phyloP scores from a whole-genome alignment of 2,113 vertebrate genomes.

The Sorex fumeus region DNA sequence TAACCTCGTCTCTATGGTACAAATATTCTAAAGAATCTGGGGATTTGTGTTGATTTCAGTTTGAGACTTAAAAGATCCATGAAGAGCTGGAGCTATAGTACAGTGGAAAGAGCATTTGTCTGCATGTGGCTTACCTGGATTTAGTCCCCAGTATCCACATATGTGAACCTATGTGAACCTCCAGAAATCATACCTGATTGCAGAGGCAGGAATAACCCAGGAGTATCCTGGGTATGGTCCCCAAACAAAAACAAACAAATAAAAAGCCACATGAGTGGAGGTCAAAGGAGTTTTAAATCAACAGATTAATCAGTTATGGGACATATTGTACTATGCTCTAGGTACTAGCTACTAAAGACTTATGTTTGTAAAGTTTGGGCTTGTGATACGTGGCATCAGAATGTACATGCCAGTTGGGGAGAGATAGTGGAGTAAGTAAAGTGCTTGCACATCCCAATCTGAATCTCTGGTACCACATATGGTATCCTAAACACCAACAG shows the following conservation, averaged over 20 bases:
- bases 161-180: no score
- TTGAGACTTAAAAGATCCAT: not conserved
- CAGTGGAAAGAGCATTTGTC: not conserved
- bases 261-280: not conserved
- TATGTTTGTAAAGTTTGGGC: conserved; percentile 17
- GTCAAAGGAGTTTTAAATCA: not conserved
- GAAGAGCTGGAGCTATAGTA: no score
- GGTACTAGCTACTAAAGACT: not conserved
- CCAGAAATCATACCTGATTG: no score
- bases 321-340: not conserved
- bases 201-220: no score
- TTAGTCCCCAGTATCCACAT: no score
- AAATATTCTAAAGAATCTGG: not conserved
- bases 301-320: not conserved
- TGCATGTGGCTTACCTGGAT: no score
- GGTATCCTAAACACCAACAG: no score
- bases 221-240: no score
- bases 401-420: not conserved
- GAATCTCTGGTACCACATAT: no score
- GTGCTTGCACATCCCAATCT: no score
- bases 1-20: not conserved
- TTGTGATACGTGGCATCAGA: not conserved
- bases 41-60: not conserved
- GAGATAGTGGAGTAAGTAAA: no score
- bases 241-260: not conserved